These are phyloP conservation scores for Adelosebastes latens DNA, from an alignment of 2,797 vertebrate genomes.

Conservation along the genomic window DNA sequence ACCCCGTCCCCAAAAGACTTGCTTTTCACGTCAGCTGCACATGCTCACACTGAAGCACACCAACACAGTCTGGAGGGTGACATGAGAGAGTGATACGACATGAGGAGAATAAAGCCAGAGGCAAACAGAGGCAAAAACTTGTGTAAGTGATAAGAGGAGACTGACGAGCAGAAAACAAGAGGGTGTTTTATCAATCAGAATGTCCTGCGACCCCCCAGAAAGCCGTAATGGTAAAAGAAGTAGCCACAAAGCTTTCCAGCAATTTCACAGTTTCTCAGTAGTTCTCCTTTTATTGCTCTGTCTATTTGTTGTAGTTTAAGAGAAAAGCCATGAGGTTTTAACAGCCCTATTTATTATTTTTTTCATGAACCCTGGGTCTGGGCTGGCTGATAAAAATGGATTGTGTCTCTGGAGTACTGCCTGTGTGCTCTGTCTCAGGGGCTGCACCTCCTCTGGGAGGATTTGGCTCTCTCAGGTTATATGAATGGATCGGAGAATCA, in stretches of 20 bases:
- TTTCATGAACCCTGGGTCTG: conserved; percentile 46
- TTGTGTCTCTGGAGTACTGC: conserved; percentile 49
- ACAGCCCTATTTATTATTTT: conserved; percentile 62
- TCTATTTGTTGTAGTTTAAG: conserved; percentile 73
- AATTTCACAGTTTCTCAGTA: conserved; percentile 43
- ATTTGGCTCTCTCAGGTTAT: conserved; percentile 42
- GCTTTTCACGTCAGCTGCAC: not conserved
- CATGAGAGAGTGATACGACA: not conserved
- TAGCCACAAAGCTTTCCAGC: conserved; percentile 34
- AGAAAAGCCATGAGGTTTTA: conserved; percentile 69
- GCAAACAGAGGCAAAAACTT: conserved; percentile 2
- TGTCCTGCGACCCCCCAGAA: not conserved
- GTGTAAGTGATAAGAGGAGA: conserved; percentile 15
- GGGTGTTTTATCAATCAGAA: conserved; percentile 46
- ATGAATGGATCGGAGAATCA: conserved; percentile 32
- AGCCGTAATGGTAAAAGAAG: conserved; percentile 19
- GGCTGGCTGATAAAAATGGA: conserved; percentile 67
- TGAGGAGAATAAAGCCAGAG: conserved; percentile 1
- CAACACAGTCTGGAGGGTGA: not conserved
- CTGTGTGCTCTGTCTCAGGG: conserved; percentile 35
- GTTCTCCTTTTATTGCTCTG: conserved; percentile 52
- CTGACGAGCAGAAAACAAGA: conserved; percentile 34
- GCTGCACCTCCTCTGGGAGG: conserved; percentile 40
- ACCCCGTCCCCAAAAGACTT: not conserved
- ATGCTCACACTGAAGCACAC: not conserved